These are phyloP conservation scores for Crossocerus cetratus DNA, from an alignment of 2,888 invertebrate genomes.

Conservation along the genomic window DNA sequence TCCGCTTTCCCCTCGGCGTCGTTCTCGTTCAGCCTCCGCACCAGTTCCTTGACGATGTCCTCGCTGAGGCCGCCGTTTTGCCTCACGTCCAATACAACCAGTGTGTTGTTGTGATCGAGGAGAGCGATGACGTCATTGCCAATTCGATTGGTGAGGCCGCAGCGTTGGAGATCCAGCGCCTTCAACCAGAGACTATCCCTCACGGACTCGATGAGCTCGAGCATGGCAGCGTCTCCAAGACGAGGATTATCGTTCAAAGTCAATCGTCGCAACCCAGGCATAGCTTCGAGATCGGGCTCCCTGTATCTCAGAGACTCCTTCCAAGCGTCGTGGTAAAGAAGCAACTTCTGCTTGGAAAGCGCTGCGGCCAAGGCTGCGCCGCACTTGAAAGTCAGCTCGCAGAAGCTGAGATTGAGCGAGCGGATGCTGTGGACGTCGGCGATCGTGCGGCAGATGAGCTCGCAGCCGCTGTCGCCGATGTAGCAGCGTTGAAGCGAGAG, in stretches of 20 bases:
- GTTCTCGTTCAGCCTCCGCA: slow-evolving; percentile 58
- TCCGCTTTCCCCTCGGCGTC: slow-evolving; percentile 54
- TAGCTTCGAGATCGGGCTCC: slow-evolving; percentile 84
- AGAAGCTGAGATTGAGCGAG: slow-evolving; percentile 84
- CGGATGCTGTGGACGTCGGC: slow-evolving; percentile 83
- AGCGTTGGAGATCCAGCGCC: slow-evolving; percentile 87
- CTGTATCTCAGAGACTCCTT: slow-evolving; percentile 88
- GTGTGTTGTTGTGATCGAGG: slow-evolving; percentile 81
- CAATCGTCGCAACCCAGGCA: slow-evolving; percentile 85
- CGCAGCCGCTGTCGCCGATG: slow-evolving; percentile 86
- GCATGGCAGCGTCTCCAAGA: slow-evolving; percentile 83
- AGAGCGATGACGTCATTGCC: slow-evolving; percentile 80
- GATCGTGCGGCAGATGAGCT: slow-evolving; percentile 83
- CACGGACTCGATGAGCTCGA: slow-evolving; percentile 82
- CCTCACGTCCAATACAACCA: slow-evolving; percentile 84
- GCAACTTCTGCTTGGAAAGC: slow-evolving; percentile 82
- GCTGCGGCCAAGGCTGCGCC: slow-evolving; percentile 81
- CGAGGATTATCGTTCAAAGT: slow-evolving; percentile 84
- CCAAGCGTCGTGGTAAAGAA: slow-evolving; percentile 89
- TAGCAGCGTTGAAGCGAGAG: slow-evolving; percentile 84
- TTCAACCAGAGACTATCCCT: slow-evolving; percentile 90
- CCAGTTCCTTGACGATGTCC: slow-evolving; percentile 77
- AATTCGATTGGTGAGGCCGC: slow-evolving; percentile 83
- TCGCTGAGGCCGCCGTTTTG: slow-evolving; percentile 80
- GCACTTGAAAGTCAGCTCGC: slow-evolving; percentile 82